phyloP scores from a whole-genome alignment of 2,888 invertebrate species.

The Diadegma fenestrale region DNA sequence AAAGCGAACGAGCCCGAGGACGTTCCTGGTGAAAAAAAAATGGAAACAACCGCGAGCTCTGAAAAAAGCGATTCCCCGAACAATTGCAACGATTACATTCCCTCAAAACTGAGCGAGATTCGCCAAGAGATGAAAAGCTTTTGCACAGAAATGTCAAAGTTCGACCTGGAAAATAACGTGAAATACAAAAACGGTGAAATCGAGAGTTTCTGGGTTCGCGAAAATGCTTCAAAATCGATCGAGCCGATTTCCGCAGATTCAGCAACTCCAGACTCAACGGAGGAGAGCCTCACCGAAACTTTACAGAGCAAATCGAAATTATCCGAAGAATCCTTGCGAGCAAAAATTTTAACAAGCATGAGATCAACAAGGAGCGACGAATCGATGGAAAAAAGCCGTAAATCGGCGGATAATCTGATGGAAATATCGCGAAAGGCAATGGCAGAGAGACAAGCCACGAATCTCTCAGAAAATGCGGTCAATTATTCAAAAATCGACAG shows the following conservation, averaged over 20 bases:
- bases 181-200: slow-evolving; percentile 71
- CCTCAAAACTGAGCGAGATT: slow-evolving; percentile 71
- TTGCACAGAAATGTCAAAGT: slow-evolving; percentile 72
- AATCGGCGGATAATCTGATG: slow-evolving; percentile 69
- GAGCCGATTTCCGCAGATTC: not conserved
- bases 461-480: slow-evolving; percentile 6
- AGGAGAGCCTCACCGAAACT: not conserved
- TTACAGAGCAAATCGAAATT: slow-evolving; percentile 9
- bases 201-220: slow-evolving; percentile 69
- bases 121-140: slow-evolving; percentile 76
- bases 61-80: not conserved
- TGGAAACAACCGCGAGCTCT: not conserved
- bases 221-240: not conserved
- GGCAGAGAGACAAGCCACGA: slow-evolving; percentile 64
- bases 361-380: slow-evolving; percentile 67
- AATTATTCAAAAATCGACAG: not conserved
- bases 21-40: not conserved
- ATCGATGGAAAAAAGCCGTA: slow-evolving; percentile 64
- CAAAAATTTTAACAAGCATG: slow-evolving; percentile 67
- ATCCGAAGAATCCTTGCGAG: slow-evolving; percentile 48
- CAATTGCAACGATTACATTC: slow-evolving; percentile 43
- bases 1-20: not conserved
- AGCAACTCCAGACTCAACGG: not conserved
- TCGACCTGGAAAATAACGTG: slow-evolving; percentile 74
- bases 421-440: slow-evolving; percentile 67